Evolutionary conservation across 2,113 vertebrate species (phyloP), one percentile per base, ranked within the genome.

Genomic region (Xiphorhynchus elegans): DNA sequence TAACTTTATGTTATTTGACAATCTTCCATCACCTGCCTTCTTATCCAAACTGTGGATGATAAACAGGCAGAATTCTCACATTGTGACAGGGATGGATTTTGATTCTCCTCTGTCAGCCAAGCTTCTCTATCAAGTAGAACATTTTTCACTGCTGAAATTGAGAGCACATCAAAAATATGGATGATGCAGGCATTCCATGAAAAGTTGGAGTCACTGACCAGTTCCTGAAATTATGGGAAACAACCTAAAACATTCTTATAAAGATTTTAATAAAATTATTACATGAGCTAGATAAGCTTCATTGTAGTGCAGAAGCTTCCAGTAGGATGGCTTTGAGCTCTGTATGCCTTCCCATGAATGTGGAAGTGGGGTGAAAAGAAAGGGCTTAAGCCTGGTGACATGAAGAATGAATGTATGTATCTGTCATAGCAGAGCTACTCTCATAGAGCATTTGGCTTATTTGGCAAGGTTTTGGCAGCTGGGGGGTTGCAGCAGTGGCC

Each of bases 21-120:
- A 18, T 87, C 59, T 91, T 87, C 63, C 58, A 53, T 87, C 73
- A 95, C 77, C 35, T 87, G 14, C 21, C 7, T 75, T 81, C 66
- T 87, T 84, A 50, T 50, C 63, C 49, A 80, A 76, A 76, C 25
- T 67, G 14, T 80, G 68, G 49, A 76, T 80, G 35, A 83, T 50
- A 93, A 91, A 72, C 12, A 80, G 31, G 49, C 68, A 87, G 53
- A 83, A 93, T 93, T 95, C 73, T 89, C 73, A 84, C 63, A 69
- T 70, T 68, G 53, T 73, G 44, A 84, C 73, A 89, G 49, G 50
- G 39, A 58, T 31, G 14, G 47, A 35, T 81, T 90, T 84, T 81
- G 40, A 81, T 74, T 92, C 28, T 77, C 3, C 17, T 89, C 29
- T 78, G 31, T 74, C 55, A 87, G 79, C 46, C 78, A 92, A 74